Evolutionary conservation across 2,797 vertebrate genomes (phyloP), one percentile per base, ranked within the genome.

Genomic region (Luscinia luscinia): DNA sequence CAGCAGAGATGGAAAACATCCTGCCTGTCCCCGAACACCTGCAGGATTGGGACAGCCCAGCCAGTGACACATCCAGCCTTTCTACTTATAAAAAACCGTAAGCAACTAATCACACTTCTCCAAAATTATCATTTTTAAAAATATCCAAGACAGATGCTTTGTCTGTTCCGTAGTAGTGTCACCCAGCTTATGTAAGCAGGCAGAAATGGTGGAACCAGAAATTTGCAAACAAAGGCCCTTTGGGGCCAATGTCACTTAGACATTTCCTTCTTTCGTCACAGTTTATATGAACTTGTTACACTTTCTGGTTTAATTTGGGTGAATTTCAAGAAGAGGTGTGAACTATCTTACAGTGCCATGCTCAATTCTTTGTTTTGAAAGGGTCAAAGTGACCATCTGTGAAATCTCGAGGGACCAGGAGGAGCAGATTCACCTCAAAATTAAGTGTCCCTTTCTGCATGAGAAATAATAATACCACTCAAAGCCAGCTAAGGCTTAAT

Each of bases 71-170:
- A 93, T 46, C 36, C 77, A 76, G 63, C 46, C 57, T 55, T 73
- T 41, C 69, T 46, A 28, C 67, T 91, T 67, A 14, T 5, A 32
- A 54, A 72, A 54, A 73, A 16, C 1, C 40, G n/a, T 28, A 26
- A 69, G 51, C n/a, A 73, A 70, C 32, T 87, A 91, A 87, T 93
- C 70, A 76, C 11, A 18, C 22, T 86, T 92, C 51, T 84, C 58
- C 72, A 89, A 87, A 95, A 86, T 20, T 23, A n/a, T 41, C 27
- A 34, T 68, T 84, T 93, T 85, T n/a, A 85, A 93, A 95, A 95
- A 92, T 93, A 91, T 12, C 73, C 52, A 77, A 77, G 92, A 55
- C 87, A 94, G 77, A 82, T 87, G 87, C 72, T 94, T 94, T 64
- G 40, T 70, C 70, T 84, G 54, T 58, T 95, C 73, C n/a, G 27